Conservation (phyloP, 2,113 vertebrate genomes). For the Halichoerus grypus region DNA sequence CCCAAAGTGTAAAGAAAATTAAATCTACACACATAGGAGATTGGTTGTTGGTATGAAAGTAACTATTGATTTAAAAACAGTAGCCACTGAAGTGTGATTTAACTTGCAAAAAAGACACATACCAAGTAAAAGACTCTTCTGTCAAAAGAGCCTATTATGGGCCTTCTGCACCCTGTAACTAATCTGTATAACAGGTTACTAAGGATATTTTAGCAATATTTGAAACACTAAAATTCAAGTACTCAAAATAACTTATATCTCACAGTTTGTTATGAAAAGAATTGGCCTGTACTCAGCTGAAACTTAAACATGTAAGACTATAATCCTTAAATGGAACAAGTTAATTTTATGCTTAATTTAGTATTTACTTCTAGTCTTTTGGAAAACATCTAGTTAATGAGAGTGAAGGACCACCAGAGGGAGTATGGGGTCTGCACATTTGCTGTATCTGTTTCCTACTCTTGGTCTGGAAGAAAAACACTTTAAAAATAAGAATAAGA, state of each 20-base stretch:
- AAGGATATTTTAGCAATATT: constrained; percentile 52
- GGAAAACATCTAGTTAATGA: constrained; percentile 49
- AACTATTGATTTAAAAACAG: constrained; percentile 54
- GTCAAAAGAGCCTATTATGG: neutral
- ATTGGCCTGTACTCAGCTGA: neutral
- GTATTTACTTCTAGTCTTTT: constrained; percentile 16
- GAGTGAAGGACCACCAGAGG: constrained; percentile 76
- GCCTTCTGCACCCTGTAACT: neutral
- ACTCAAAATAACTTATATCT: constrained; percentile 13
- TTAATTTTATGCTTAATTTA: neutral
- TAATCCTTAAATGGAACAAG: neutral
- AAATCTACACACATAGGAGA: neutral
- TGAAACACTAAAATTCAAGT: constrained; percentile 44
- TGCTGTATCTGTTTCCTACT: neutral
- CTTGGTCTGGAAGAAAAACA: constrained; percentile 33
- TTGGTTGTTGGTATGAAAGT: neutral
- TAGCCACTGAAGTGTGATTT: neutral
- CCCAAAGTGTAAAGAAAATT: neutral
- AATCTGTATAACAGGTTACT: neutral
- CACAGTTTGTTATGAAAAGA: constrained; percentile 20
- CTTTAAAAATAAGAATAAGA: constrained; percentile 52
- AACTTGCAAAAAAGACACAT: constrained; percentile 39
- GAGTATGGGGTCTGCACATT: constrained; percentile 54
- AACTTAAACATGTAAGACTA: neutral
- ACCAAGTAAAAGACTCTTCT: constrained; percentile 25